A percentile compares a stretch with the other conserved stretches of the same genome.
Evolutionary conservation across 2,113 vertebrate genomes (phyloP).

Genomic region (Thalassarche chlororhynchos): DNA sequence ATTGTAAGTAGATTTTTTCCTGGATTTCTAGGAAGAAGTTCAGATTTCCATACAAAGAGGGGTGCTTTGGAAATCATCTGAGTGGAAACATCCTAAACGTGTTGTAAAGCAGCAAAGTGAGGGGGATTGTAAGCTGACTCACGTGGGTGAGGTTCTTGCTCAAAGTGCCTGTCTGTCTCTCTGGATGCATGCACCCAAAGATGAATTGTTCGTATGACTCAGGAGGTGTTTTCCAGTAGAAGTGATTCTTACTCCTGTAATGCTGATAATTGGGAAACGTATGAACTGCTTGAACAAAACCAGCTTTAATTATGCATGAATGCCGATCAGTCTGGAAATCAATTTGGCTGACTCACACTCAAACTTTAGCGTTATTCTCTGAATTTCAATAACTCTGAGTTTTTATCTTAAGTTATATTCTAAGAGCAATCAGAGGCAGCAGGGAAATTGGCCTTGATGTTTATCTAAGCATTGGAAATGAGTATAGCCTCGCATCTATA

Average conservation of each 20-base stretch:
- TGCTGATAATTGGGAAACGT: not conserved
- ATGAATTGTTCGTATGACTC: not conserved
- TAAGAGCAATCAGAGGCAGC: not conserved
- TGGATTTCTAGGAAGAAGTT: not conserved
- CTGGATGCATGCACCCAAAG: not conserved
- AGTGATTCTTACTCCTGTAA: not conserved
- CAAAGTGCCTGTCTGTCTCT: not conserved
- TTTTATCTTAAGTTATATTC: not conserved
- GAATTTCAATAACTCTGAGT: not conserved
- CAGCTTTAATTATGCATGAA: conserved; percentile 10
- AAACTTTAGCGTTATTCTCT: not conserved
- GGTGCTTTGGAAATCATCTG: not conserved
- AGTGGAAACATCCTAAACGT: not conserved
- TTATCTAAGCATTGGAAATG: not conserved
- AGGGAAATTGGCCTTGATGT: not conserved
- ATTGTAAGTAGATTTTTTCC: not conserved
- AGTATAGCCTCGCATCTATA: not conserved
- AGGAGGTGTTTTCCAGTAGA: not conserved
- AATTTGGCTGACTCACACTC: not conserved
- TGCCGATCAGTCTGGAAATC: not conserved
- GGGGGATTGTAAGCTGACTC: not conserved
- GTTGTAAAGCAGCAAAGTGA: not conserved
- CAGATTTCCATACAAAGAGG: not conserved
- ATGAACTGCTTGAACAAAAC: not conserved
- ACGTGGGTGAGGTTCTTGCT: not conserved